Evolutionary conservation across 2,797 vertebrate species (phyloP), one percentile per base, ranked within the genome.

Genomic region (Sternotherus odoratus): DNA sequence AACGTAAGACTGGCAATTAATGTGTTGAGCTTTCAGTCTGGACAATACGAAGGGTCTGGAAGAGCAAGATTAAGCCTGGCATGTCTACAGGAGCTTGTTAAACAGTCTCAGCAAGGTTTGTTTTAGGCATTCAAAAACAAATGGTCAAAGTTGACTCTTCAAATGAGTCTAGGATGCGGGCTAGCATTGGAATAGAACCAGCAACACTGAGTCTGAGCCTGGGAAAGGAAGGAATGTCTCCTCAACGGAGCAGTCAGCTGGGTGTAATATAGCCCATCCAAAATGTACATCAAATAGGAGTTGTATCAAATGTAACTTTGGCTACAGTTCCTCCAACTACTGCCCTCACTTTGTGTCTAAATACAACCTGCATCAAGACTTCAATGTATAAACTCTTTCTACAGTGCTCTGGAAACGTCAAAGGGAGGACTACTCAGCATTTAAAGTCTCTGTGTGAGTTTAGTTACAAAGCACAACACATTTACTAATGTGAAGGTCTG

Each of bases 11-110:
- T 95, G 83, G 92, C 98, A 98, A 98, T 98, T 98, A 98, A 98
- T 98, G 86, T 8, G 75, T 12, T 91, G 57, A 1, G 87, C 96
- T 97, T 97, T 97, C 94, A 97, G 92, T 91, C 91, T 69, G 79
- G 91, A 97, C 98, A 98, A 98, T 99, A 97, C 98, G 98, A 96
- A 85, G 97, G 89, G 98, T 98, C 99, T 99, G 98, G 97, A 95
- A 94, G 85, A 92, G 97, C 83, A 97, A 98, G 99, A 99, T 99
- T 98, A 98, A 97, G 92, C 94, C 95, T 94, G 96, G 97, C 83
- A 6, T 87, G 86, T 92, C 95, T 74, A 8, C 82, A 69, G 48
- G 95, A 91, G 95, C 88, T 89, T 87, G 91, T 86, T 86, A 94
- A 89, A 96, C 83, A 83, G 88, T 89, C 94, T 93, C 81, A 1